These are phyloP conservation scores for Cotesia congregata DNA, from an alignment of 2,888 invertebrate genomes.

Conservation along the genomic window DNA sequence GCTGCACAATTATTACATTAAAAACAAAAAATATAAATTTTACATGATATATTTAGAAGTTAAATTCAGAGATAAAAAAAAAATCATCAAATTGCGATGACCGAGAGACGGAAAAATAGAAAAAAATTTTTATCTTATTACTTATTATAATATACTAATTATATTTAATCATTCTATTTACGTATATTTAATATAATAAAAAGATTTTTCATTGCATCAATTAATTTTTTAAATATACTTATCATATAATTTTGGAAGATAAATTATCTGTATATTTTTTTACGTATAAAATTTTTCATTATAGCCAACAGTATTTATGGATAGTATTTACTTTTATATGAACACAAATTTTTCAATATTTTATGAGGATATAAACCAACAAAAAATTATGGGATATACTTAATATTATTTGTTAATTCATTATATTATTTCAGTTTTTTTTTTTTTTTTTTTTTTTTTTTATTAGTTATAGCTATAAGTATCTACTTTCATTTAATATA, in stretches of 20 bases:
- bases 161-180: not conserved
- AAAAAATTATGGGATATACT: conserved; percentile 1
- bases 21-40: not conserved
- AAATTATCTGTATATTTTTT: conserved; percentile 4
- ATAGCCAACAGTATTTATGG: conserved; percentile 9
- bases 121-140: not conserved
- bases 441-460: too few relatives aligned
- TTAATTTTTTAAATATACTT: conserved; percentile 20
- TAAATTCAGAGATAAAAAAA: not conserved
- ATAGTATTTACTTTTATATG: not conserved
- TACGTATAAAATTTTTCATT: conserved; percentile 19
- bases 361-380: not conserved
- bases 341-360: not conserved
- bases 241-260: not conserved
- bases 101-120: not conserved
- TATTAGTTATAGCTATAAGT: not conserved
- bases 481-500: not conserved
- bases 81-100: not conserved
- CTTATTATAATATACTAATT: not conserved
- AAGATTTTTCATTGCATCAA: not conserved
- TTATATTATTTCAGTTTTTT: too few relatives aligned
- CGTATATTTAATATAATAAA: not conserved
- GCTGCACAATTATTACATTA: not conserved
- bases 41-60: not conserved
- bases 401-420: too few relatives aligned